phyloP scores from a whole-genome alignment of 2,888 invertebrate species.

The Uloborus plumipes region DNA sequence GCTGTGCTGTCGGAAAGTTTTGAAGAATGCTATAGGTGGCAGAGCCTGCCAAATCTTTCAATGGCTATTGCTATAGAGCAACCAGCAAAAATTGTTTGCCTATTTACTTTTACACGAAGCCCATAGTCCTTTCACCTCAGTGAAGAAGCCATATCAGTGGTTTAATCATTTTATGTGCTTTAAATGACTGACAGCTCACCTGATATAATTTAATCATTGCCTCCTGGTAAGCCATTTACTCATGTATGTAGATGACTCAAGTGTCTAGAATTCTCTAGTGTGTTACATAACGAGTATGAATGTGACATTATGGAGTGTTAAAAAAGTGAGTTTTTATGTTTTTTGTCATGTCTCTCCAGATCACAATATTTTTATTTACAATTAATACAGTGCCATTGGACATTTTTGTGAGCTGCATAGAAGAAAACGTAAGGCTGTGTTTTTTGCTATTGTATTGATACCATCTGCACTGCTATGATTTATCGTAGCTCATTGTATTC shows the following conservation, averaged over 20 bases:
- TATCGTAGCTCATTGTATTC: constrained; percentile 41
- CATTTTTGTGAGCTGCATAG: constrained; percentile 49
- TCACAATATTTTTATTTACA: constrained; percentile 60
- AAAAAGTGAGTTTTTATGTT: constrained; percentile 43
- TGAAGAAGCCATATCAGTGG: constrained; percentile 64
- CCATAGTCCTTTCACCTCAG: constrained; percentile 64
- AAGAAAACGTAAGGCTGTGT: constrained; percentile 30
- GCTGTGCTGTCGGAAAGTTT: constrained; percentile 31
- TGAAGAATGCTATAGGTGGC: constrained; percentile 34
- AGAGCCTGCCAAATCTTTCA: constrained; percentile 53
- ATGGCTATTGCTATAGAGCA: constrained; percentile 49
- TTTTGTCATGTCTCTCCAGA: constrained; percentile 47
- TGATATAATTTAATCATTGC: constrained; percentile 54
- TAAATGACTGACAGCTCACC: constrained; percentile 59
- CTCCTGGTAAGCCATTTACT: constrained; percentile 48
- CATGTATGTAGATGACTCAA: constrained; percentile 59
- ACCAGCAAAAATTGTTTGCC: constrained; percentile 54
- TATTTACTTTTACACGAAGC: constrained; percentile 62
- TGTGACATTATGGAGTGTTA: constrained; percentile 55
- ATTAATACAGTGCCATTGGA: constrained; percentile 62
- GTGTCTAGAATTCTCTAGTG: constrained; percentile 60
- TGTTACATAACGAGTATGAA: constrained; percentile 50
- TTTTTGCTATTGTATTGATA: constrained; percentile 31
- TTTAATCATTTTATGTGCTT: constrained; percentile 60
- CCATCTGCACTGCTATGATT: constrained; percentile 28